Conservation (phyloP, 2,113 vertebrate species). For the Pterocles orientalis region DNA sequence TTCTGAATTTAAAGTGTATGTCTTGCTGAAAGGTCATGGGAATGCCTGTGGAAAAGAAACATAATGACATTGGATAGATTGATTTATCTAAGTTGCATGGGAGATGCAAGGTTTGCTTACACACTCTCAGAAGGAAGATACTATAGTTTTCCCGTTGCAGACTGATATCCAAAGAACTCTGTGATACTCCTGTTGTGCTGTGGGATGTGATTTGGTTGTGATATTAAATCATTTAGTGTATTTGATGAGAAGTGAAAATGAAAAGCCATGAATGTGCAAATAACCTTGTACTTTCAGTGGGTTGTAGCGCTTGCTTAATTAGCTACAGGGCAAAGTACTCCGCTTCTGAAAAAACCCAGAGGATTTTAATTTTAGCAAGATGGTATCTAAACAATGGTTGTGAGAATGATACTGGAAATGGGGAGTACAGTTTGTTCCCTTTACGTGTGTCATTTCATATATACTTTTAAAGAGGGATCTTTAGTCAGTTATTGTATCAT, state of each 20-base stretch:
- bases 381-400: background rate
- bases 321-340: background rate
- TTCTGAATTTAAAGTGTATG: background rate
- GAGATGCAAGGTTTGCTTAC: background rate
- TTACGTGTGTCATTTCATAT: background rate
- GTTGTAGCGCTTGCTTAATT: background rate
- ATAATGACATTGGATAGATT: background rate
- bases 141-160: background rate
- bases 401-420: background rate
- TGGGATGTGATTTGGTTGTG: background rate
- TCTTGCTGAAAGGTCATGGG: background rate
- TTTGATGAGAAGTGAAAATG: conserved; percentile 2
- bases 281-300: background rate
- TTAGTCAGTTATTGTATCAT: background rate
- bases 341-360: background rate
- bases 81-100: background rate
- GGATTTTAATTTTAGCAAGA: background rate
- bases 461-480: background rate
- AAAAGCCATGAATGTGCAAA: background rate
- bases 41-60: background rate
- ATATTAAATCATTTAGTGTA: background rate
- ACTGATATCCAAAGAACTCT: background rate
- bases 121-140: background rate
- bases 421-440: background rate
- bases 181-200: background rate